A percentile compares a stretch with the other conserved stretches of the same genome.
These are phyloP conservation scores for Todiramphus saurophagus DNA, from an alignment of 2,113 vertebrate species.

Conservation along the genomic window DNA sequence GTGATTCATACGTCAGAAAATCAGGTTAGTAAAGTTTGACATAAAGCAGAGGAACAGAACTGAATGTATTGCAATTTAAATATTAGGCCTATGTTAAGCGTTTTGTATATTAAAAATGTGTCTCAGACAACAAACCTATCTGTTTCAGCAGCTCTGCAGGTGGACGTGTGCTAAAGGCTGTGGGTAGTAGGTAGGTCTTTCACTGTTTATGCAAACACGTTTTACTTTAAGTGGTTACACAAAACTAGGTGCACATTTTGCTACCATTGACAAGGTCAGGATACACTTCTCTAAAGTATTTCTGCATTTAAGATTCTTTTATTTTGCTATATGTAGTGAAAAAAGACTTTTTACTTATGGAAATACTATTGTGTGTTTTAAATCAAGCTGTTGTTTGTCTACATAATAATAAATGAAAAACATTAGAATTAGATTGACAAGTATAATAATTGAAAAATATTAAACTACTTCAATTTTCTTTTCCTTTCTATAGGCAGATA, in stretches of 20 bases:
- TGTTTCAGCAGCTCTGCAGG: not conserved
- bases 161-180: not conserved
- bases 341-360: not conserved
- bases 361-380: not conserved
- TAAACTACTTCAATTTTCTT: not conserved
- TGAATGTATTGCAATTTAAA: not conserved
- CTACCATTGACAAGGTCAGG: not conserved
- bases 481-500: not conserved
- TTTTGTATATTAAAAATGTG: not conserved
- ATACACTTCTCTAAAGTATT: not conserved
- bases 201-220: not conserved
- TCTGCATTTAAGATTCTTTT: not conserved
- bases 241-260: not conserved
- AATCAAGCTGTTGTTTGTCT: not conserved
- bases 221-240: not conserved
- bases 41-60: not conserved
- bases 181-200: not conserved
- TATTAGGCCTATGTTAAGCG: not conserved
- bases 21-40: not conserved
- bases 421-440: not conserved
- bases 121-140: not conserved
- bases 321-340: not conserved
- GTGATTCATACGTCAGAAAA: not conserved
- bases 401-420: not conserved
- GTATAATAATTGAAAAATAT: not conserved